phyloP scores from a whole-genome alignment of 2,797 vertebrate species.

The Otolemur crassicaudatus region DNA sequence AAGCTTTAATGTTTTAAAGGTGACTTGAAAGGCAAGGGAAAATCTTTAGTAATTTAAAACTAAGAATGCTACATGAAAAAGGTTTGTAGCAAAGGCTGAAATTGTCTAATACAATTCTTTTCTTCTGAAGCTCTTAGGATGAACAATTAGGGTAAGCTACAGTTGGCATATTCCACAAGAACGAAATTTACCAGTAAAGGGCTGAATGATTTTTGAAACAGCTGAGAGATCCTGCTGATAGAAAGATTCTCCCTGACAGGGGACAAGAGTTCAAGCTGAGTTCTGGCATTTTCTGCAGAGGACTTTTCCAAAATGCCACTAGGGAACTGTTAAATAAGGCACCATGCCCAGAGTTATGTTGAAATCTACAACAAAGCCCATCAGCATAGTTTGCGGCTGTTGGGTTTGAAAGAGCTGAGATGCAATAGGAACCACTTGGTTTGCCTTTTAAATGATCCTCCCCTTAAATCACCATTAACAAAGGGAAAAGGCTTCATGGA shows the following conservation, averaged over 20 bases:
- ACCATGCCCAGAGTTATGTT: constrained; percentile 73
- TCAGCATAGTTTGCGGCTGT: background rate
- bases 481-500: background rate
- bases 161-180: constrained; percentile 57
- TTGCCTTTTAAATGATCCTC: constrained; percentile 53
- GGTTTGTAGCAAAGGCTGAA: background rate
- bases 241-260: constrained; percentile 81
- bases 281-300: constrained; percentile 82
- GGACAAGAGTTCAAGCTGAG: constrained; percentile 83
- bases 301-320: constrained; percentile 73
- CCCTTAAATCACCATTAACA: constrained; percentile 48
- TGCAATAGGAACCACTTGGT: constrained; percentile 19
- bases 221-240: constrained; percentile 80
- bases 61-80: background rate
- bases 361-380: constrained; percentile 50
- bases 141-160: constrained; percentile 61
- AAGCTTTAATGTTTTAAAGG: background rate
- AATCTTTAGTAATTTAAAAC: constrained; percentile 40
- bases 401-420: background rate
- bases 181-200: constrained; percentile 77
- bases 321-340: constrained; percentile 75
- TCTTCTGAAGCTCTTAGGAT: background rate
- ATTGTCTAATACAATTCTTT: constrained; percentile 13
- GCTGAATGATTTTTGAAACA: constrained; percentile 82
- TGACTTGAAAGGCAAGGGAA: constrained; percentile 33